Evolutionary conservation across 1,140 invertebrate genomes (phyloP).

Genomic region (Lethrus apterus): DNA sequence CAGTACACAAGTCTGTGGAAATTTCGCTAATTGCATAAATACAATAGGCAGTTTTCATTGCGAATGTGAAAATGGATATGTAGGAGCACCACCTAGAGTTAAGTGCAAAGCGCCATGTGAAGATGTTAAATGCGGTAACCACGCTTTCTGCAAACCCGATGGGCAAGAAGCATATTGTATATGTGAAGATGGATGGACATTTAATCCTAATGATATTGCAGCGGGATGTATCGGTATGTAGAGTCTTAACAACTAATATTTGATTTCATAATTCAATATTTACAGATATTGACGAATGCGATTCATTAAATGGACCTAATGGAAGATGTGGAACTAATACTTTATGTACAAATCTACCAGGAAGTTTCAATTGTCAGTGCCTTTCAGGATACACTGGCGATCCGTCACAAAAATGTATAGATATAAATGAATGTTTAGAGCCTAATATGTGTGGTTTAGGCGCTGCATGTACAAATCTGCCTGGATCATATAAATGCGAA

Average conservation of each 20-base stretch:
- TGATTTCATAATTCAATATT: constrained; percentile 18
- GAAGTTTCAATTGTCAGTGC: constrained; percentile 71
- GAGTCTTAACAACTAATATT: too few species aligned
- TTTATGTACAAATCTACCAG: constrained; percentile 73
- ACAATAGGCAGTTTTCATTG: constrained; percentile 77
- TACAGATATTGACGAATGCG: constrained; percentile 91
- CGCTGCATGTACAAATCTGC: constrained; percentile 70
- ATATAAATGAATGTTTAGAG: constrained; percentile 75
- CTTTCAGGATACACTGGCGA: constrained; percentile 73
- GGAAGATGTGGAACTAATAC: constrained; percentile 79
- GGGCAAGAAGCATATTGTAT: constrained; percentile 85
- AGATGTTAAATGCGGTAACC: constrained; percentile 79
- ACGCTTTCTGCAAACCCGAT: constrained; percentile 83
- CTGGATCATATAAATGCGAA: constrained; percentile 68
- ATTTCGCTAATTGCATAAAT: constrained; percentile 75
- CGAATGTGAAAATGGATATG: constrained; percentile 78
- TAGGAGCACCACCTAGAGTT: constrained; percentile 71
- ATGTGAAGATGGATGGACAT: constrained; percentile 90
- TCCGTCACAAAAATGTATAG: constrained; percentile 65
- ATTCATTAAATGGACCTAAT: constrained; percentile 62
- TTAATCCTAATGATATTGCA: constrained; percentile 78
- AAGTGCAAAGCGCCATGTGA: constrained; percentile 86
- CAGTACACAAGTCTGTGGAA: constrained; percentile 62
- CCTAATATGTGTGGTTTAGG: constrained; percentile 64
- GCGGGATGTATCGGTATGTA: constrained; percentile 72